Conservation (phyloP, 2,113 vertebrate species). For the Limanda limanda region DNA sequence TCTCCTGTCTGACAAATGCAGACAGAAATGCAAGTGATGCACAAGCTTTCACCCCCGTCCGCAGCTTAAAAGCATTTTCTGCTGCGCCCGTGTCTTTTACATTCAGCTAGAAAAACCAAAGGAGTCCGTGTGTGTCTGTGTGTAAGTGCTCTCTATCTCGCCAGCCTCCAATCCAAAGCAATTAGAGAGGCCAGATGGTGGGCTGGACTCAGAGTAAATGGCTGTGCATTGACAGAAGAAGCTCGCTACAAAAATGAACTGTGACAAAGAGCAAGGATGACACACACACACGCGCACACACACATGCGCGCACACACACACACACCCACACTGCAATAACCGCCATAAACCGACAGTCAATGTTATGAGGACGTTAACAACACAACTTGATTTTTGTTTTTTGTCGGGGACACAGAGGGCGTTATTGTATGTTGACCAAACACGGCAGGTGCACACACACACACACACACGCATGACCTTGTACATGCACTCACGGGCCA, state of each 20-base stretch:
- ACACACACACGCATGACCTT: constrained; percentile 13
- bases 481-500: constrained; percentile 3
- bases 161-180: constrained; percentile 82
- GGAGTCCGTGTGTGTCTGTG: constrained; percentile 29
- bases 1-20: constrained; percentile 11
- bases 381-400: constrained; percentile 18
- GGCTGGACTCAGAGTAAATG: constrained; percentile 78
- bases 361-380: neutral
- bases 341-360: constrained; percentile 43
- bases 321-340: constrained; percentile 39
- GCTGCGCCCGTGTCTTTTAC: constrained; percentile 39
- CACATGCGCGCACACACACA: constrained; percentile 29
- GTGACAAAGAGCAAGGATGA: constrained; percentile 71
- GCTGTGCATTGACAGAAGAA: constrained; percentile 73
- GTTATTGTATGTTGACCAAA: constrained; percentile 34
- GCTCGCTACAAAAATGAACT: constrained; percentile 70
- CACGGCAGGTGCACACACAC: constrained; percentile 36
- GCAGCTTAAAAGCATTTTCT: constrained; percentile 61
- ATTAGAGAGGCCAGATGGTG: constrained; percentile 84
- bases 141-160: constrained; percentile 57
- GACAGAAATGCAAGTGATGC: constrained; percentile 37
- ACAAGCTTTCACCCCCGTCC: constrained; percentile 43
- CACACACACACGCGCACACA: constrained; percentile 42
- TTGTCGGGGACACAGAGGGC: constrained; percentile 7
- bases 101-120: constrained; percentile 61